Base-by-base conservation (phyloP, 2,888 invertebrate species). In the Amphipoea oculea region DNA sequence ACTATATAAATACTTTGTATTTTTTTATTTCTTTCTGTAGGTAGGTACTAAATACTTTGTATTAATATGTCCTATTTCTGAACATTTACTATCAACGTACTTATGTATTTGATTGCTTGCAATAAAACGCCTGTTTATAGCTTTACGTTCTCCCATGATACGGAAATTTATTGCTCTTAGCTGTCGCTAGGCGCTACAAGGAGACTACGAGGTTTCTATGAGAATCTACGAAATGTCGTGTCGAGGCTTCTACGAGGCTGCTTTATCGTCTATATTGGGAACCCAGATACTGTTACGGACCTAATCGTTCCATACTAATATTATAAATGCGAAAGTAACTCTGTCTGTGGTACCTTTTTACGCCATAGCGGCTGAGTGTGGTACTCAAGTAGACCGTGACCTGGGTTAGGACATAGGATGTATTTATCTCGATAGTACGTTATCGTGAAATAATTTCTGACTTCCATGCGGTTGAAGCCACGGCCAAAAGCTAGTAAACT, bases 101-200 rank as follows among this genome's bases (percentile, higher is more conserved):
- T 1, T 45, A 72, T 9, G 1, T 45, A 72, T 14, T 40, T n/a
- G 2, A 67, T 23, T 63, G 54, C 45, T 66, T 62, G 29, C 14
- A 63, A 83, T 67, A 81, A 81, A 84, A 70, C 73, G 81, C 70
- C 73, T 78, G 83, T 29, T 57, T 4, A 54, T 14, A 60, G 23
- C 11, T 40, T 54, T 62, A 57, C 17, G 4, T 29, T 36, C n/a
- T 45, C 4, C 4, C 4, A 45, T 54, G 40, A 36, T 62, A 48
- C 9, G 42, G 42, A 54, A 68, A 29, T 67, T 80, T 23, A 80
- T 51, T 84, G 82, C 82, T 67, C 54, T 51, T 36, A 36, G n/a
- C 2, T 71, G 12, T 71, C 45, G 20, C 36, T n/a, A 83, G 85
- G 82, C 71, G 67, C 66, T 81, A 51, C 42, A 9, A 0, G 29